Evolutionary conservation across 1,140 invertebrate species (phyloP).

Genomic region (Agrypnia vestita): DNA sequence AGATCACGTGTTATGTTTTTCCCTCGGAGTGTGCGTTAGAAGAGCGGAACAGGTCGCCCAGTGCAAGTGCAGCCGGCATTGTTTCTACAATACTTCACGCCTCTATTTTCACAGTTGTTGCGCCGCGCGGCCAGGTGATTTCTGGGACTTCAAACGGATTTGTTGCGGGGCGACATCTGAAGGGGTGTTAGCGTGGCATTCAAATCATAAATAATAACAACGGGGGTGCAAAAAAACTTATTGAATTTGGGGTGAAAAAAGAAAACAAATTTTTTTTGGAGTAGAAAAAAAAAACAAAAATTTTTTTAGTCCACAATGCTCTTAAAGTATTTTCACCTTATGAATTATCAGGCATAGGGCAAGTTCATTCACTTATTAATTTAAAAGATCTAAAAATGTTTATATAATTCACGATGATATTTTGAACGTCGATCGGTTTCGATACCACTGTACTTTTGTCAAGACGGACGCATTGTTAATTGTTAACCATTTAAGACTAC

Average conservation of each 20-base stretch:
- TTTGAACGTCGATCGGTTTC: too few relatives aligned
- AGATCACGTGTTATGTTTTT: conserved; percentile 60
- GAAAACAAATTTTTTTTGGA: too few relatives aligned
- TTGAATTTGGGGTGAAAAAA: not conserved
- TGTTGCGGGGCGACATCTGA: not conserved
- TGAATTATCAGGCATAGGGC: too few relatives aligned
- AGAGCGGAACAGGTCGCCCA: conserved; percentile 58
- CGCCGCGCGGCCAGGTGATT: conserved; percentile 25
- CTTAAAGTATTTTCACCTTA: too few relatives aligned
- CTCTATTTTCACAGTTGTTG: conserved; percentile 17
- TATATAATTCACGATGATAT: too few relatives aligned
- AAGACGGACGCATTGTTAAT: too few relatives aligned
- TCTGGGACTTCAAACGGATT: conserved; percentile 26
- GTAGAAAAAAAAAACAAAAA: too few relatives aligned
- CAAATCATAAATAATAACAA: not conserved
- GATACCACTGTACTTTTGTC: too few relatives aligned
- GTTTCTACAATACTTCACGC: conserved; percentile 36
- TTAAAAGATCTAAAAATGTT: too few relatives aligned
- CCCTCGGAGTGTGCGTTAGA: conserved; percentile 52
- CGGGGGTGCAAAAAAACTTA: not conserved
- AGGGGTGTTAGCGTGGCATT: not conserved
- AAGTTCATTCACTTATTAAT: too few relatives aligned
- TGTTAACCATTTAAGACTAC: too few relatives aligned
- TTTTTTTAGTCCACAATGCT: too few relatives aligned
- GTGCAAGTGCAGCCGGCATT: conserved; percentile 32